Evolutionary conservation across 2,888 invertebrate genomes (phyloP).

Genomic region (Glaucopsyche alexis): DNA sequence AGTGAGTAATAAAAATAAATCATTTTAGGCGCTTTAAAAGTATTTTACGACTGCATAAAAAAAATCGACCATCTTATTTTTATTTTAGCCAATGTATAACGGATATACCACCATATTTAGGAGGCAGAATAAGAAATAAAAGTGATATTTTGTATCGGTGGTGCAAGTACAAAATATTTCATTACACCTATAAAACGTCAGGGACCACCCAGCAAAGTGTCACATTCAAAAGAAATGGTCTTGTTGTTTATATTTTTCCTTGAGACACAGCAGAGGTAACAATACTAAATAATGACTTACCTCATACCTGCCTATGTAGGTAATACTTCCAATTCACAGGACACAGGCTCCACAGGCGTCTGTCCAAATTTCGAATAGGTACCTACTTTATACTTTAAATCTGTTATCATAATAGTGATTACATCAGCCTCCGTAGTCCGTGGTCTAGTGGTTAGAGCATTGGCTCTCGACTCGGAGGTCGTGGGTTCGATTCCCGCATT

Average conservation of each 20-base stretch:
- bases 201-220: conserved; percentile 42
- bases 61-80: conserved; percentile 12
- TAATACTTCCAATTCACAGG: background rate
- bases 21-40: conserved; percentile 8
- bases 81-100: conserved; percentile 1
- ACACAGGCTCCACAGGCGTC: background rate
- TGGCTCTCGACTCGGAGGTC: no score
- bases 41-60: conserved; percentile 11
- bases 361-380: background rate
- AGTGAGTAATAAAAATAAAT: conserved; percentile 10
- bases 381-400: no score
- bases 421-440: no score
- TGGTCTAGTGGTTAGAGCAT: no score
- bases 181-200: conserved; percentile 40
- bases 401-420: no score
- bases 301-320: background rate
- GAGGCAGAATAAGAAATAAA: conserved; percentile 31
- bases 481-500: no score
- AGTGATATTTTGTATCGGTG: conserved; percentile 31
- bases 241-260: conserved; percentile 40
- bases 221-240: conserved; percentile 40
- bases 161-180: conserved; percentile 40
- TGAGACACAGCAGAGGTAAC: conserved; percentile 19
- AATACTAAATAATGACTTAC: conserved; percentile 17
- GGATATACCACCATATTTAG: conserved; percentile 21